These are phyloP conservation scores for Agapornis roseicollis DNA, from an alignment of 2,113 vertebrate species.

Conservation along the genomic window DNA sequence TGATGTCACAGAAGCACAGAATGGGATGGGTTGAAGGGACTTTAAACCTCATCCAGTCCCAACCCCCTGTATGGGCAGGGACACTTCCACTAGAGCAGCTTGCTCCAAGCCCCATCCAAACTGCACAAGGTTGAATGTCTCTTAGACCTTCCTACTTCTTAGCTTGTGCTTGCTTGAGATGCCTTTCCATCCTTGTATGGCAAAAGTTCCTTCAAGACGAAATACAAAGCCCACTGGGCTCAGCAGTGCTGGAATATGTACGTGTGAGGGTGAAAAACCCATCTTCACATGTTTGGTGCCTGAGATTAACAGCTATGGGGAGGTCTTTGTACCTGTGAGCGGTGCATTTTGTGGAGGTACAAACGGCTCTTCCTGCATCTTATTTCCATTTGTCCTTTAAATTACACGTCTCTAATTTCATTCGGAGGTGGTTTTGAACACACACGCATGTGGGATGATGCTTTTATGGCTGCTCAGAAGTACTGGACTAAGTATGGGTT, in stretches of 20 bases:
- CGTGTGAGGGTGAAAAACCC: neutral
- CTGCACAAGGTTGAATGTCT: neutral
- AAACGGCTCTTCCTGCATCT: neutral
- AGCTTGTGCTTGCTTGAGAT: neutral
- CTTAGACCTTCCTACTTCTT: neutral
- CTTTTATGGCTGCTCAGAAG: conserved; percentile 13
- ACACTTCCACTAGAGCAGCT: neutral
- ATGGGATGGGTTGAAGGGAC: neutral
- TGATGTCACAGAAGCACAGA: neutral
- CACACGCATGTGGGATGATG: neutral
- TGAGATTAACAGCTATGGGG: neutral
- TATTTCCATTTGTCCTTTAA: conserved; percentile 7
- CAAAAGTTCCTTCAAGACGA: neutral
- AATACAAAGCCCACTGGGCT: neutral
- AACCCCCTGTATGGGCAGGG: neutral
- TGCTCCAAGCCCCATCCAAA: neutral
- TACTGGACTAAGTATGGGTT: neutral
- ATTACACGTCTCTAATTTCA: neutral
- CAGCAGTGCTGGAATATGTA: neutral
- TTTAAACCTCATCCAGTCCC: neutral
- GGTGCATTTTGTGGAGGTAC: neutral
- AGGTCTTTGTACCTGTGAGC: neutral
- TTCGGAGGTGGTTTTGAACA: neutral
- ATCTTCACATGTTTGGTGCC: neutral
- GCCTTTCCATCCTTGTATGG: neutral